Evolutionary conservation across 2,797 vertebrate genomes (phyloP).

Genomic region (Xenopus petersii): DNA sequence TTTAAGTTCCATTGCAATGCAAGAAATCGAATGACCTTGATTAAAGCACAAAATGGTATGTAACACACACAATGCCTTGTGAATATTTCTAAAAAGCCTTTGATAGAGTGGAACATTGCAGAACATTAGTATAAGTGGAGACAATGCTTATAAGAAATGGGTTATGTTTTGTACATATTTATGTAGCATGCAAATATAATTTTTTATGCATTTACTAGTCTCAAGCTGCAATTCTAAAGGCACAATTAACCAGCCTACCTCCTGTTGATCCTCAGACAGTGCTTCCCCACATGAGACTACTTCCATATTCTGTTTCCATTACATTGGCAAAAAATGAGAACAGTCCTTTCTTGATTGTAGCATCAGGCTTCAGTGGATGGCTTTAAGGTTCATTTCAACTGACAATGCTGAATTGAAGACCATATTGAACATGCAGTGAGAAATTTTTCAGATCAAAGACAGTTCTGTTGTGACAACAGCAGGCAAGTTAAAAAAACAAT

Average conservation of each 20-base stretch:
- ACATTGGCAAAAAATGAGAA: conserved; percentile 53
- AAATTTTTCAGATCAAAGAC: conserved; percentile 35
- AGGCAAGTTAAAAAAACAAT: conserved; percentile 13
- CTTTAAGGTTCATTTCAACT: conserved; percentile 40
- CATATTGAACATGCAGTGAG: conserved; percentile 42
- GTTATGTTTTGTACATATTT: conserved; percentile 29
- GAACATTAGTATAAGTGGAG: conserved; percentile 24
- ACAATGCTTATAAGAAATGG: conserved; percentile 25
- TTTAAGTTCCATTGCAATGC: conserved; percentile 20
- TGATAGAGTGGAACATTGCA: conserved; percentile 16
- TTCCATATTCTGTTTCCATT: conserved; percentile 52
- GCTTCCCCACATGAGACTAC: conserved; percentile 51
- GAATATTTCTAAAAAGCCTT: conserved; percentile 16
- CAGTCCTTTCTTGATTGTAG: conserved; percentile 49
- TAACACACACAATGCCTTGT: conserved; percentile 18
- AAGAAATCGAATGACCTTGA: conserved; percentile 36
- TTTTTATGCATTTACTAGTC: conserved; percentile 35
- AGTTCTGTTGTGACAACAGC: conserved; percentile 29
- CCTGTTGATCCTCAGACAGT: conserved; percentile 51
- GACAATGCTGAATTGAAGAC: conserved; percentile 47
- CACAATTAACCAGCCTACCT: conserved; percentile 52
- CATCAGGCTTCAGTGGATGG: conserved; percentile 44
- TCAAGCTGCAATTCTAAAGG: conserved; percentile 48
- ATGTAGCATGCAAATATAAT: conserved; percentile 30
- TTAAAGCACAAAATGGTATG: conserved; percentile 24